A percentile compares a stretch with the other conserved stretches of the same genome.
Evolutionary conservation across 1,140 invertebrate genomes (phyloP).

Genomic region (Mercenaria mercenaria): DNA sequence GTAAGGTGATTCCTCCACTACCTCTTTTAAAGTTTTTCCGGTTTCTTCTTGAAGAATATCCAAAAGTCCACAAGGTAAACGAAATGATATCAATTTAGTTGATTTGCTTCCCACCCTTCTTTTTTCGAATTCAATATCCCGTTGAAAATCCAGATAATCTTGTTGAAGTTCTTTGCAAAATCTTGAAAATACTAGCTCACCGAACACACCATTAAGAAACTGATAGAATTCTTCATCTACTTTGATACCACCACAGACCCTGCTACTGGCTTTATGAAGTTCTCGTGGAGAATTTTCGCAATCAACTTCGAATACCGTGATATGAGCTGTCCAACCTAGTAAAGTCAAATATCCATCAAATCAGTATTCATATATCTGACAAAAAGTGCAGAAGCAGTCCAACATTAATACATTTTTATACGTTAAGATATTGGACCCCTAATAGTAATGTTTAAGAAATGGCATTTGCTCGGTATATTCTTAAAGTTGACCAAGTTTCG

Average conservation of each 20-base stretch:
- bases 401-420: too few species aligned
- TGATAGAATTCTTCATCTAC: slow-evolving; percentile 70
- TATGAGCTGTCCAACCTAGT: slow-evolving; percentile 72
- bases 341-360: too few species aligned
- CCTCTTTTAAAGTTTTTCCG: background rate
- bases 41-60: background rate
- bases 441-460: too few species aligned
- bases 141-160: slow-evolving; percentile 63
- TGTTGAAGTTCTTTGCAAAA: slow-evolving; percentile 65
- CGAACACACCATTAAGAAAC: slow-evolving; percentile 63
- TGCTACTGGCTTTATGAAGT: slow-evolving; percentile 69
- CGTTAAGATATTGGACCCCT: too few species aligned
- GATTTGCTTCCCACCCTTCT: too few species aligned
- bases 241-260: slow-evolving; percentile 71
- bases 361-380: too few species aligned
- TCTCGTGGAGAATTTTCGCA: slow-evolving; percentile 62
- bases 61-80: too few species aligned
- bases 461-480: too few species aligned
- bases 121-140: slow-evolving; percentile 69
- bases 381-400: too few species aligned
- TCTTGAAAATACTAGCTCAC: slow-evolving; percentile 31
- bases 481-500: too few species aligned
- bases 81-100: too few species aligned
- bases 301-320: slow-evolving; percentile 68
- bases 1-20: background rate